These are phyloP conservation scores for Phrynocephalus versicolor DNA, from an alignment of 2,113 vertebrate species.

Conservation along the genomic window DNA sequence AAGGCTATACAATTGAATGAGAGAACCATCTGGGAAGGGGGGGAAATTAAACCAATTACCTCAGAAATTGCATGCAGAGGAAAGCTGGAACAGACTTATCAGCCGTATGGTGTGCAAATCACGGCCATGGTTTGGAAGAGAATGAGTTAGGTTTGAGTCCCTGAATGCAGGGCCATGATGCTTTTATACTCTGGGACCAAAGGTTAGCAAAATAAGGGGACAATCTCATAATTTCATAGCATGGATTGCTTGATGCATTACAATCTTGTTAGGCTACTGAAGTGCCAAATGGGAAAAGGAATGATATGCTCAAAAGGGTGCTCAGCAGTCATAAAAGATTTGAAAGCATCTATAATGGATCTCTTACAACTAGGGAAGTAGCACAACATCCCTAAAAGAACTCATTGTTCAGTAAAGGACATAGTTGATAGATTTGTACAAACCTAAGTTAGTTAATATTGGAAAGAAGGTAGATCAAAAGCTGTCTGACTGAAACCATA, in stretches of 20 bases:
- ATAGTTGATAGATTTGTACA: neutral
- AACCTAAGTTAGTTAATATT: neutral
- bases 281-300: conserved; percentile 35
- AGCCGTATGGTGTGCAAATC: conserved; percentile 4
- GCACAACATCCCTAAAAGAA: neutral
- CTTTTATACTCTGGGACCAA: conserved; percentile 50
- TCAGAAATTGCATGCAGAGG: conserved; percentile 30
- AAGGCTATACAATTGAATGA: rapidly evolving
- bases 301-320: conserved; percentile 25
- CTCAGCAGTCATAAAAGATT: conserved; percentile 46
- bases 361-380: conserved; percentile 34
- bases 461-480: neutral
- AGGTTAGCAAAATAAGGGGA: conserved; percentile 47
- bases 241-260: conserved; percentile 51
- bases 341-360: conserved; percentile 9
- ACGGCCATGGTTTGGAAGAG: conserved; percentile 34
- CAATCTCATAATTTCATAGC: conserved; percentile 53
- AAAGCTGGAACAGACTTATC: conserved; percentile 24
- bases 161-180: conserved; percentile 22
- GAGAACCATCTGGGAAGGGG: neutral
- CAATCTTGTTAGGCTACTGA: conserved; percentile 53
- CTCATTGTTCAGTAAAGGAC: conserved; percentile 9
- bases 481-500: neutral
- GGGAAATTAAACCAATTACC: neutral
- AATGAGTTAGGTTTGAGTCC: conserved; percentile 1